These are phyloP conservation scores for Vanessa cardui DNA, from an alignment of 2,888 invertebrate species.

Conservation along the genomic window DNA sequence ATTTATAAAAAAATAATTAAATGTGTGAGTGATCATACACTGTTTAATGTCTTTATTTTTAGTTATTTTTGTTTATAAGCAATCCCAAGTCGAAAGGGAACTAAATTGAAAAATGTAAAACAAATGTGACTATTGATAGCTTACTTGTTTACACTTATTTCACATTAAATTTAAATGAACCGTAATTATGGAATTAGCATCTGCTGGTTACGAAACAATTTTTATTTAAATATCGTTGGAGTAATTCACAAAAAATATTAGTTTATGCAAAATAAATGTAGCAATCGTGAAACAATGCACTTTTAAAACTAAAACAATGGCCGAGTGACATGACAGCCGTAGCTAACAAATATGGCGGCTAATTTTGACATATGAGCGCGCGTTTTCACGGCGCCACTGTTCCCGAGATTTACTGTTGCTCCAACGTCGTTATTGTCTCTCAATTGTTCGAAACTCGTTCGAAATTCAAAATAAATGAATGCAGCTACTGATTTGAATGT, in stretches of 20 bases:
- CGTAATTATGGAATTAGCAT: neutral
- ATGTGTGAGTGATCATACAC: too few species aligned
- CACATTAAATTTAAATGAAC: neutral
- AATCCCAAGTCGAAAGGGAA: too few species aligned
- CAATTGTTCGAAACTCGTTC: constrained; percentile 69
- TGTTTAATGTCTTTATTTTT: too few species aligned
- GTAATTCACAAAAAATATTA: constrained; percentile 12
- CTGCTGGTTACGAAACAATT: neutral
- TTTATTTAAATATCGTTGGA: neutral
- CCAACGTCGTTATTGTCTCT: constrained; percentile 73
- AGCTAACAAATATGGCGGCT: constrained; percentile 61
- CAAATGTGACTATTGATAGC: too few species aligned
- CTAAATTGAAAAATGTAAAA: too few species aligned
- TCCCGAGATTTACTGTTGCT: constrained; percentile 76
- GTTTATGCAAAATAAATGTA: constrained; percentile 31
- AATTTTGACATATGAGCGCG: constrained; percentile 72
- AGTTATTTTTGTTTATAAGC: too few species aligned
- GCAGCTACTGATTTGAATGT: constrained; percentile 80
- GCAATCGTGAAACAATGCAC: constrained; percentile 24
- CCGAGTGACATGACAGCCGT: constrained; percentile 24
- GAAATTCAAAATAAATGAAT: constrained; percentile 77
- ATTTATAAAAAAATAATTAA: too few species aligned
- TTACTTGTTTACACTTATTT: constrained; percentile 5
- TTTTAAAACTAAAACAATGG: constrained; percentile 25
- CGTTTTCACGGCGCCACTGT: constrained; percentile 74